Conservation (phyloP, 2,888 invertebrate species). For the Linnaemya tessellans region DNA sequence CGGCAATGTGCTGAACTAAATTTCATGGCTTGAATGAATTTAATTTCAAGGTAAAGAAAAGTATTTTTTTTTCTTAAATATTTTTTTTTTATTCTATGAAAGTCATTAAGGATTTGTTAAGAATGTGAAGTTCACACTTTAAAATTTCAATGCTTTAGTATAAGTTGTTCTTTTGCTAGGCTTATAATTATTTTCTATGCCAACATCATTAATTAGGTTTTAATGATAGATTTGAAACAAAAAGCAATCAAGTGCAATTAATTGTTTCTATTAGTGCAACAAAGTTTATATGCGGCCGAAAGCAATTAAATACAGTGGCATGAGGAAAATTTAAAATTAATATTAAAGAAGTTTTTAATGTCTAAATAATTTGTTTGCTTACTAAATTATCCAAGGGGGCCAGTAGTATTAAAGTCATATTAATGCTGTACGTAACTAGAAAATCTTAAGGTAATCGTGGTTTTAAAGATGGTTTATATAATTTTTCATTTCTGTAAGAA, state of each 20-base stretch:
- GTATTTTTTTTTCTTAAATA: no score
- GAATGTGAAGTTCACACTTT: background rate
- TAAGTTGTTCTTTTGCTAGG: background rate
- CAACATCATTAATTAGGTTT: conserved; percentile 65
- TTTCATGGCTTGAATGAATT: background rate
- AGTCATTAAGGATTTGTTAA: background rate
- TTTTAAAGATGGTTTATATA: no score
- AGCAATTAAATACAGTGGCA: background rate
- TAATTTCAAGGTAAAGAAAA: background rate
- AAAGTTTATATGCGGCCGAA: background rate
- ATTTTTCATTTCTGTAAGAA: no score
- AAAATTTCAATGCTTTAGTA: background rate
- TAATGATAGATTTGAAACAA: conserved; percentile 62
- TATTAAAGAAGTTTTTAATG: no score
- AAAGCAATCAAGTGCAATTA: conserved; percentile 59
- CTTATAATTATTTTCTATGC: conserved; percentile 56
- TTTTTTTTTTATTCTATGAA: no score
- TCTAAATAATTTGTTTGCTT: no score
- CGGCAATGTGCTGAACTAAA: background rate
- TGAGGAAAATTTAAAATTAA: background rate
- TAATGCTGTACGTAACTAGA: background rate
- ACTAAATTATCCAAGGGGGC: background rate
- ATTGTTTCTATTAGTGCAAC: conserved; percentile 42
- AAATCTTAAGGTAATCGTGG: background rate
- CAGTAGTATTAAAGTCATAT: background rate